These are phyloP conservation scores for Octonoba sinensis DNA, from an alignment of 2,888 invertebrate species.

Conservation along the genomic window DNA sequence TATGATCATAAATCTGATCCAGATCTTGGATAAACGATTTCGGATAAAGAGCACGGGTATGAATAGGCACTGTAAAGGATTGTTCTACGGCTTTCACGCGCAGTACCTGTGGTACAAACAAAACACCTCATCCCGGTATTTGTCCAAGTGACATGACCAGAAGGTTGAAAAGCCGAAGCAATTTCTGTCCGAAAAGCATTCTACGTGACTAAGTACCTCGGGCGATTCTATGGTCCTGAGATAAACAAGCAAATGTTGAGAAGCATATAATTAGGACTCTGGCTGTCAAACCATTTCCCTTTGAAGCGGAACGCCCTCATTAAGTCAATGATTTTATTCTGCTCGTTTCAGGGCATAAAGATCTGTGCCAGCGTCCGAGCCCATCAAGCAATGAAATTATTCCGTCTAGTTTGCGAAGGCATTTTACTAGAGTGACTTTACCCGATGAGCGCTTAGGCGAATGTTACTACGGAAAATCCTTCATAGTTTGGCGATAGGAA, in stretches of 20 bases:
- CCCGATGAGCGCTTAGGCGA: not conserved
- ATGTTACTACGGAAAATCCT: not conserved
- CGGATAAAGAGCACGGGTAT: too few species aligned
- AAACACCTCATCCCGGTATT: slow-evolving; percentile 1
- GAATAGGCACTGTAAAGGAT: too few species aligned
- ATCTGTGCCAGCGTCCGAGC: not conserved
- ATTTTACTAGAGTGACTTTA: not conserved
- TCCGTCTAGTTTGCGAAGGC: slow-evolving; percentile 3
- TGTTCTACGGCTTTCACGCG: too few species aligned
- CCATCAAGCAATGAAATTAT: slow-evolving; percentile 19
- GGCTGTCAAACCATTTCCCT: slow-evolving; percentile 24
- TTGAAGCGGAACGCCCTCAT: slow-evolving; percentile 25
- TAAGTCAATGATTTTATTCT: slow-evolving; percentile 32
- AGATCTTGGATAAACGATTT: too few species aligned
- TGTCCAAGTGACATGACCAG: slow-evolving; percentile 3
- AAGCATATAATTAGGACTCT: slow-evolving; percentile 46
- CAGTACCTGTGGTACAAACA: too few species aligned
- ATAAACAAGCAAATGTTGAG: slow-evolving; percentile 24
- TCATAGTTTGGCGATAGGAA: too few species aligned
- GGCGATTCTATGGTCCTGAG: slow-evolving; percentile 5
- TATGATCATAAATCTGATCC: too few species aligned
- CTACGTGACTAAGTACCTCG: slow-evolving; percentile 55
- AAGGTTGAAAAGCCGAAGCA: not conserved
- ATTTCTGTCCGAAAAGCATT: slow-evolving; percentile 11
- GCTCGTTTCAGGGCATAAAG: slow-evolving; percentile 9